Percentiles rank a stretch among this genome's conserved stretches.
These are phyloP conservation scores for Calypte anna DNA, from an alignment of 2,113 vertebrate genomes.

Conservation along the genomic window DNA sequence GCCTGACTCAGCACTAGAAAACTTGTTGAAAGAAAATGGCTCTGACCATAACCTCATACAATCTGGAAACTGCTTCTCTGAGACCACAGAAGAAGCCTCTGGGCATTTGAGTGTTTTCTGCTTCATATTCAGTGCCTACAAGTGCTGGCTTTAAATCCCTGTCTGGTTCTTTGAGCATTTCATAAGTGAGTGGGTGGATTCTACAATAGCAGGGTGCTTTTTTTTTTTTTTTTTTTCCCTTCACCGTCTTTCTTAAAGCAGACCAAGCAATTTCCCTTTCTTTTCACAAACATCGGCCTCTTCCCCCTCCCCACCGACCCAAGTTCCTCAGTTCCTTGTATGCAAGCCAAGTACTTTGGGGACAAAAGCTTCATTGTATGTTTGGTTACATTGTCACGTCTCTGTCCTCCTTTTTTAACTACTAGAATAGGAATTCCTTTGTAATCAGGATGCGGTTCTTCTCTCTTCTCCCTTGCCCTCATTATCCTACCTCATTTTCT, in stretches of 20 bases:
- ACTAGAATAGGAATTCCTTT: slow-evolving; percentile 59
- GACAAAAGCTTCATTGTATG: slow-evolving; percentile 67
- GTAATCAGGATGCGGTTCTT: slow-evolving; percentile 47
- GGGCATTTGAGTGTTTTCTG: slow-evolving; percentile 29
- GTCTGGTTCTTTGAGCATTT: slow-evolving; percentile 42
- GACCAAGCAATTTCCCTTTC: slow-evolving; percentile 12
- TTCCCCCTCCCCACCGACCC: neutral
- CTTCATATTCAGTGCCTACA: slow-evolving; percentile 11
- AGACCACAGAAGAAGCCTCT: slow-evolving; percentile 24
- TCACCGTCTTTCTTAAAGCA: slow-evolving; percentile 24
- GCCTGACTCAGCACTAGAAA: neutral
- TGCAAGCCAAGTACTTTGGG: slow-evolving; percentile 20
- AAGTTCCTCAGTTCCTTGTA: slow-evolving; percentile 54
- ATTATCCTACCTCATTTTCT: slow-evolving; percentile 14
- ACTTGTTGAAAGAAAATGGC: slow-evolving; percentile 8
- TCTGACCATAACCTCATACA: neutral
- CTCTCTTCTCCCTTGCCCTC: slow-evolving; percentile 26
- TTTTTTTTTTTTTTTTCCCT: neutral
- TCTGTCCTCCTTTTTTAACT: slow-evolving; percentile 49
- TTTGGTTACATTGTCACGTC: slow-evolving; percentile 56
- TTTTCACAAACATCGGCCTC: neutral
- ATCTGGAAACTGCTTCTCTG: neutral
- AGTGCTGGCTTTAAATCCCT: slow-evolving; percentile 54
- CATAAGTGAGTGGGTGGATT: slow-evolving; percentile 57
- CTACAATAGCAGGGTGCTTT: slow-evolving; percentile 24